Conservation (phyloP, 2,113 vertebrate genomes). For the Mugil cephalus region DNA sequence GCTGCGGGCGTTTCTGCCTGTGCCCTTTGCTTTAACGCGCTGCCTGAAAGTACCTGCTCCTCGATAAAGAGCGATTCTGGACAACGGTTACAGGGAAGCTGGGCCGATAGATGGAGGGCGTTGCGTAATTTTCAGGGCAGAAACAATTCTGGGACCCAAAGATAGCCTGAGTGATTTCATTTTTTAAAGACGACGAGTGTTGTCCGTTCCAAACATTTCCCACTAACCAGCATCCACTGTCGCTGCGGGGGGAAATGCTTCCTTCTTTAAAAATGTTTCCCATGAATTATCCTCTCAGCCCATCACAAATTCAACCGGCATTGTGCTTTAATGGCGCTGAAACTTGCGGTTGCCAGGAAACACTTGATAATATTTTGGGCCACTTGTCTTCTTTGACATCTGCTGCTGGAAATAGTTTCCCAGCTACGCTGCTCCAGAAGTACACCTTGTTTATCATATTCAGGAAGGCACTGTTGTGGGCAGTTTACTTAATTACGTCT, state of each 20-base stretch:
- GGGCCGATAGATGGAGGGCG: slow-evolving; percentile 26
- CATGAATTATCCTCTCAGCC: slow-evolving; percentile 29
- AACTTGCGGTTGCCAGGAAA: slow-evolving; percentile 53
- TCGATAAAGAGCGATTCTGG: slow-evolving; percentile 27
- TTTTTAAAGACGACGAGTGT: slow-evolving; percentile 15
- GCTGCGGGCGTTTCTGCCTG: slow-evolving; percentile 40
- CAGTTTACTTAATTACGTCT: slow-evolving; percentile 13
- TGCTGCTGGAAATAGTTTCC: slow-evolving; percentile 30
- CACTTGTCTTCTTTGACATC: slow-evolving; percentile 27
- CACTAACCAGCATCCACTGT: slow-evolving; percentile 20
- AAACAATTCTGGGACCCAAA: slow-evolving; percentile 32
- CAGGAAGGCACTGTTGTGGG: slow-evolving; percentile 20
- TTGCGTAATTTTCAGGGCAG: slow-evolving; percentile 25
- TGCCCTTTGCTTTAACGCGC: slow-evolving; percentile 48
- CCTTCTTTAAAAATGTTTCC: slow-evolving; percentile 31
- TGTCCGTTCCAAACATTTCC: slow-evolving; percentile 33
- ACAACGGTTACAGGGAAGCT: slow-evolving; percentile 27
- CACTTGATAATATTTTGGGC: slow-evolving; percentile 38
- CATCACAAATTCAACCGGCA: slow-evolving; percentile 9
- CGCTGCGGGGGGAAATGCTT: slow-evolving; percentile 37
- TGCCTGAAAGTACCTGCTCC: slow-evolving; percentile 42
- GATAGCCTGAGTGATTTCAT: slow-evolving; percentile 35
- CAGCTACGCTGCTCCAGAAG: slow-evolving; percentile 12
- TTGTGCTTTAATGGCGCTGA: slow-evolving; percentile 16
- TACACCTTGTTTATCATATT: slow-evolving; percentile 42